Conservation (phyloP, 2,113 vertebrate species). For the Progne subis region DNA sequence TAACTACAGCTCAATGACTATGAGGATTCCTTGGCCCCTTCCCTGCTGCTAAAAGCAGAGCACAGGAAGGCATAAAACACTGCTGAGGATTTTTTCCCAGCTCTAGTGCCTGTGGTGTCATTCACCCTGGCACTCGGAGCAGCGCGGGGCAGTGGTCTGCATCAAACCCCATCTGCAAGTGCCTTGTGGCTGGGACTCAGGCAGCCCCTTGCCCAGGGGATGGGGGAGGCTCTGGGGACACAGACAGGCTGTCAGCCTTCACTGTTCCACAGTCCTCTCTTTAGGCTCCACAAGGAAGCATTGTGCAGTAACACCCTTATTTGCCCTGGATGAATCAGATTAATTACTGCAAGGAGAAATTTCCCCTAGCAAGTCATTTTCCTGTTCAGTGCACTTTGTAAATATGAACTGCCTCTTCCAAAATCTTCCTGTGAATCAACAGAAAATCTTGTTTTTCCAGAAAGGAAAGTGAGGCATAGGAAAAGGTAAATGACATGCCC, state of each 20-base stretch:
- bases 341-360: slow-evolving; percentile 35
- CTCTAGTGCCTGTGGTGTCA: background rate
- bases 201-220: background rate
- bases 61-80: background rate
- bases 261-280: background rate
- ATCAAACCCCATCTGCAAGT: background rate
- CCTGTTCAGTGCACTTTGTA: slow-evolving; percentile 2
- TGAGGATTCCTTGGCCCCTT: background rate
- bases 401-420: slow-evolving; percentile 8
- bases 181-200: background rate
- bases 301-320: background rate
- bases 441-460: background rate
- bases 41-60: slow-evolving; percentile 7
- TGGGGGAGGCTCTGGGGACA: fast-evolving
- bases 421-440: background rate
- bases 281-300: background rate
- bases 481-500: background rate
- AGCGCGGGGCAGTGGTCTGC: background rate
- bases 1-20: background rate
- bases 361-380: slow-evolving; percentile 40
- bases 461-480: slow-evolving; percentile 21
- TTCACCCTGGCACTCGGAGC: background rate
- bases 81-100: background rate
- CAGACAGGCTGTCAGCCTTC: background rate
- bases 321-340: slow-evolving; percentile 20